Percentiles rank a stretch among this genome's conserved stretches.
phyloP scores from a whole-genome alignment of 37 sponge, comb jelly and placozoan species.

The Sycon ciliatum region DNA sequence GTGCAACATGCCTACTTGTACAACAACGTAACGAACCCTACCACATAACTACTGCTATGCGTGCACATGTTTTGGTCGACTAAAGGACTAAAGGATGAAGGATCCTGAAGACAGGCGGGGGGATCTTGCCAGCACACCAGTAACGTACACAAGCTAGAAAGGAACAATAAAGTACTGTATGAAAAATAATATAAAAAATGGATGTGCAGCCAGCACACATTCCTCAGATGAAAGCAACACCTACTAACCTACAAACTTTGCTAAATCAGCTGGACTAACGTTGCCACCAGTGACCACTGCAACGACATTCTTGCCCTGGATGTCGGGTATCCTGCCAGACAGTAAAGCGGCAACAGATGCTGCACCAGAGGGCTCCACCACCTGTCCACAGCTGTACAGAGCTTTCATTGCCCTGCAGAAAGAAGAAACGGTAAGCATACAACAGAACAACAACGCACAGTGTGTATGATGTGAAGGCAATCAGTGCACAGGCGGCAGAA shows the following conservation, averaged over 20 bases:
- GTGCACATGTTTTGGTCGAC: too few relatives aligned
- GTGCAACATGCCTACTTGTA: too few relatives aligned
- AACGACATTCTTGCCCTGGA: conserved; percentile 38
- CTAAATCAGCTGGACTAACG: conserved; percentile 38
- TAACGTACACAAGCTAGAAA: too few relatives aligned
- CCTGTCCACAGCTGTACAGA: conserved; percentile 36
- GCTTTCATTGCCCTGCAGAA: conserved; percentile 11
- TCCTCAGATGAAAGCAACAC: conserved; percentile 49
- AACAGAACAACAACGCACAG: background rate
- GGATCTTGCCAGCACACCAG: too few relatives aligned
- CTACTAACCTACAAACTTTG: conserved; percentile 22
- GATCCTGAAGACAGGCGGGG: too few relatives aligned
- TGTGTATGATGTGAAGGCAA: background rate
- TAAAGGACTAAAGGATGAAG: too few relatives aligned
- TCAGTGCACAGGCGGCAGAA: too few relatives aligned
- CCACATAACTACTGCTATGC: too few relatives aligned
- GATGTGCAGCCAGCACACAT: conserved; percentile 19
- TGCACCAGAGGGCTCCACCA: conserved; percentile 58
- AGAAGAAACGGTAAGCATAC: background rate
- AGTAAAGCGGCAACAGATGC: conserved; percentile 43
- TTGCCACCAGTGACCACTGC: conserved; percentile 43
- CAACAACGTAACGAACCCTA: too few relatives aligned
- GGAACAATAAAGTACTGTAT: too few relatives aligned
- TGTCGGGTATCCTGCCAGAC: conserved; percentile 28
- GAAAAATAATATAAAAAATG: background rate